A percentile compares a stretch with the other conserved stretches of the same genome.
phyloP scores from a whole-genome alignment of 2,888 invertebrate genomes.

The Drosophila dives region DNA sequence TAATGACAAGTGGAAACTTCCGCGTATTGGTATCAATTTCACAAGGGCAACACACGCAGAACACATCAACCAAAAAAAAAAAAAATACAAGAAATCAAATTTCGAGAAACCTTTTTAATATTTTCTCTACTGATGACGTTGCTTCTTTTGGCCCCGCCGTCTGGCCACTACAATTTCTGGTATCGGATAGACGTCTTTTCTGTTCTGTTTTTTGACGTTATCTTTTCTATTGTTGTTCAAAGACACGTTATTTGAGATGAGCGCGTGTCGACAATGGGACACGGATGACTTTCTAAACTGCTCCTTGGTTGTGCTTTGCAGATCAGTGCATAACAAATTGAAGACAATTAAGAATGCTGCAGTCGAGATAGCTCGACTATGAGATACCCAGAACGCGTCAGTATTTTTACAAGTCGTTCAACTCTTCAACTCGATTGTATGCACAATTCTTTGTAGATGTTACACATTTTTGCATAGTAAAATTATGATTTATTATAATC shows the following conservation, averaged over 20 bases:
- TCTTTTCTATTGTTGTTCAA: conserved; percentile 12
- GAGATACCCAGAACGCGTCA: neutral
- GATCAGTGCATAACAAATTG: neutral
- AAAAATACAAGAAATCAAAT: neutral
- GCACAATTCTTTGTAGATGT: neutral
- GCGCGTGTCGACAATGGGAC: conserved; percentile 1
- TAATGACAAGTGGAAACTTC: conserved; percentile 73
- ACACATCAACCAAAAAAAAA: neutral
- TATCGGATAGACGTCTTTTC: neutral
- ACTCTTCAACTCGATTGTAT: neutral
- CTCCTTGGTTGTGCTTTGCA: neutral
- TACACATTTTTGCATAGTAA: neutral
- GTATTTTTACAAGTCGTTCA: neutral
- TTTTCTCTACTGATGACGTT: conserved; percentile 22
- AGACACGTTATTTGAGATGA: neutral
- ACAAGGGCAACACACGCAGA: conserved; percentile 22
- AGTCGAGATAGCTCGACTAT: neutral
- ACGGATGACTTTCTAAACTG: neutral
- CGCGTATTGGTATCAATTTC: conserved; percentile 73
- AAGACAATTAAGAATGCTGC: neutral
- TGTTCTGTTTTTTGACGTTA: conserved; percentile 13
- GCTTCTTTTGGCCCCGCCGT: neutral
- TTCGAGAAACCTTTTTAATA: neutral
- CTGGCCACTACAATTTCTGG: neutral
- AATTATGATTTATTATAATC: too few species aligned